Base-by-base conservation (phyloP, 30 jellyfish, hydroid and myxozoan species). In the Aurelia aurita complex sp. Pacific region DNA sequence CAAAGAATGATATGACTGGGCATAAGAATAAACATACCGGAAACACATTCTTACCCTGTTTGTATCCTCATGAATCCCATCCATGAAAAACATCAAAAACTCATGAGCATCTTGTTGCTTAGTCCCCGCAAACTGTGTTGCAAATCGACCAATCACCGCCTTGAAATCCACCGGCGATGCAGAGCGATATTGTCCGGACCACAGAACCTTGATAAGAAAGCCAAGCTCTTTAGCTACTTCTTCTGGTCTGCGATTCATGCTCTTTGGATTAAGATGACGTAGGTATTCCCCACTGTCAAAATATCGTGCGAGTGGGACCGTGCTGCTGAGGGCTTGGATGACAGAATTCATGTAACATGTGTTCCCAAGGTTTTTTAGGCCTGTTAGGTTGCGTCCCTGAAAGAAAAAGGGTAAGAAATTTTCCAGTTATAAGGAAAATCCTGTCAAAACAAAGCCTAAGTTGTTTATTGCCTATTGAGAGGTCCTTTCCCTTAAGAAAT, bases 171-270 rank as follows among this genome's bases (percentile, higher is more conserved):
- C 15, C 4, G 98, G 98, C 10, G 98, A 94, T 19, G 88, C 96
- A 51, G 98, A 94, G 74, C 98, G 97, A 67, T 94, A 94, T 73
- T 88, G 96, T 16, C 98, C 98, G 80, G 97, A 83, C 90, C 96
- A 83, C 40, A 94, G 87, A 59, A 94, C 98, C 63, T 78, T 89
- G 79, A 94, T 19, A 16, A 94, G 88, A 70, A 94, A 94, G n/a
- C 95, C 96, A 13, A 94, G 86, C 77, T 94, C 98, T 38, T 90
- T 85, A 3, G 97, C 94, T 4, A 88, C 79, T 73, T 82, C 96
- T 32, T 94, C 97, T 84, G 98, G 93, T 67, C 89, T 88, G 76
- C 87, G 86, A 33, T 78, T 75, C 88, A 80, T 84, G 33, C 93
- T 94, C 76, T 87, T 53, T 60, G 74, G 66, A 66, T 94, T 94